Evolutionary conservation across 2,888 invertebrate genomes (phyloP).

Genomic region (Amblyteles armatorius): DNA sequence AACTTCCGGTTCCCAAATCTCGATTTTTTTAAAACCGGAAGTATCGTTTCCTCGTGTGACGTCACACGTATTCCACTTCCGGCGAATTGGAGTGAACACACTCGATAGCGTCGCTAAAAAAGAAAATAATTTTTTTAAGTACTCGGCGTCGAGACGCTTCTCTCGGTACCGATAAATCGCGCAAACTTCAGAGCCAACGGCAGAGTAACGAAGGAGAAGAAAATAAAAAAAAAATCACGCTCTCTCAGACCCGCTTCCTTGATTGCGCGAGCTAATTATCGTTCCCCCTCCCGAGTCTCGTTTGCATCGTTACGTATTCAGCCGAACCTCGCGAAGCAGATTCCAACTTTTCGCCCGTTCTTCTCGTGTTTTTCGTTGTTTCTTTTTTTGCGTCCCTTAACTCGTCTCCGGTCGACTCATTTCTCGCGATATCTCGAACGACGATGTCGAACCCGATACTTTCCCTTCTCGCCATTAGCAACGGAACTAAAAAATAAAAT

Average conservation of each 20-base stretch:
- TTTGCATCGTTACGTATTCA: conserved; percentile 66
- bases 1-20: too few species aligned
- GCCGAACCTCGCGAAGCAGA: conserved; percentile 32
- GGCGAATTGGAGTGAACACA: not conserved
- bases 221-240: conserved; percentile 61
- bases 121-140: not conserved
- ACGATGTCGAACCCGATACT: conserved; percentile 8
- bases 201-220: conserved; percentile 24
- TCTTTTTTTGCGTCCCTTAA: not conserved
- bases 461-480: conserved; percentile 6
- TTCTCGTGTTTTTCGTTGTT: conserved; percentile 53
- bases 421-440: conserved; percentile 33
- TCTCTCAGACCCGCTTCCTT: conserved; percentile 54
- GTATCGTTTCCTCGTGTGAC: too few species aligned
- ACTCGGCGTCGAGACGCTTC: not conserved
- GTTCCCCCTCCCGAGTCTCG: conserved; percentile 26
- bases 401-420: conserved; percentile 4
- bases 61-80: not conserved
- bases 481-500: not conserved
- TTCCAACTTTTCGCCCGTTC: conserved; percentile 38
- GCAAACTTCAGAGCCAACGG: not conserved
- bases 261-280: conserved; percentile 66
- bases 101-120: too few species aligned
- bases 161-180: conserved; percentile 32
- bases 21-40: too few species aligned